A percentile compares a stretch with the other conserved stretches of the same genome.
Evolutionary conservation across 2,888 invertebrate genomes (phyloP).

Genomic region (Choreutis nemorana): DNA sequence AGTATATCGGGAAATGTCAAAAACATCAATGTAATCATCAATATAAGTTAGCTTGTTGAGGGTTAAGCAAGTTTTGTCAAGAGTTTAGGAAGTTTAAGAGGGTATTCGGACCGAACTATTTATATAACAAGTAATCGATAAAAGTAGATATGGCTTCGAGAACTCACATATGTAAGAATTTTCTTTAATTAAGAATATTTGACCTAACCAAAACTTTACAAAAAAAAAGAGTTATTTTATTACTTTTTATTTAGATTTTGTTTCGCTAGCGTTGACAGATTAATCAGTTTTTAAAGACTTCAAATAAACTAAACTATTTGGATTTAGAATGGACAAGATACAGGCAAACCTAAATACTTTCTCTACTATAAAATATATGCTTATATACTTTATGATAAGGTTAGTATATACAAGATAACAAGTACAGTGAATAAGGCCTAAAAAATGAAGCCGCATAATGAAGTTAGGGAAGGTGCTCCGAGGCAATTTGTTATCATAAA

Average conservation of each 20-base stretch:
- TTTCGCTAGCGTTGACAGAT: too few species aligned
- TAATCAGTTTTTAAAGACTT: too few species aligned
- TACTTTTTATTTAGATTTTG: not conserved
- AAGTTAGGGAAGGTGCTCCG: conserved; percentile 12
- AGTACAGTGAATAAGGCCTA: too few species aligned
- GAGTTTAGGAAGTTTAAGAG: conserved; percentile 18
- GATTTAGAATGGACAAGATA: too few species aligned
- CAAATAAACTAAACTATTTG: too few species aligned
- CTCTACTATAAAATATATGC: too few species aligned
- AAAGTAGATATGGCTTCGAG: not conserved
- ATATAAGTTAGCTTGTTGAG: conserved; percentile 33
- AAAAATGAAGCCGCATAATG: conserved; percentile 9
- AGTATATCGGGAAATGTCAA: conserved; percentile 49
- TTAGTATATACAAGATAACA: too few species aligned
- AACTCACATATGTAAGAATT: not conserved
- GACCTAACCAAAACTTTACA: not conserved
- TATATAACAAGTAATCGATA: too few species aligned
- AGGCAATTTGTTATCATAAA: conserved; percentile 22
- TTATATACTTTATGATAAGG: too few species aligned
- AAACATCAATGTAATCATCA: conserved; percentile 55
- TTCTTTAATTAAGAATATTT: not conserved
- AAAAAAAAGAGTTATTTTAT: not conserved
- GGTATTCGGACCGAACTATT: too few species aligned
- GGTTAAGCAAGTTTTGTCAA: conserved; percentile 25
- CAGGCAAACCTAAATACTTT: too few species aligned